Evolutionary conservation across 37 sponge, comb jelly and placozoan species (phyloP), one percentile per base, ranked within the genome.

Genomic region (Hormiphora californensis): DNA sequence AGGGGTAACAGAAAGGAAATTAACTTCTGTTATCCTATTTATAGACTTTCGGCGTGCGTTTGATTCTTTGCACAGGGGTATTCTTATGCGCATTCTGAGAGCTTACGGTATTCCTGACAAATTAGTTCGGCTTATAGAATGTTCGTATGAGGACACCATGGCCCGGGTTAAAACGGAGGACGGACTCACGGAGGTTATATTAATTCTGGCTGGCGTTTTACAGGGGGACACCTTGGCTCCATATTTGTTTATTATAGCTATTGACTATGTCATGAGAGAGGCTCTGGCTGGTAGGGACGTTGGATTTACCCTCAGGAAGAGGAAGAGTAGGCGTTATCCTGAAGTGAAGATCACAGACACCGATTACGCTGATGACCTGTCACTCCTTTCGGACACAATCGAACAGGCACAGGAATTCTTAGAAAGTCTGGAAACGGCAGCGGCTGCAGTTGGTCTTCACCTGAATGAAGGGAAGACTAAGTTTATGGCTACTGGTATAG

Each of bases 181-280:
- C 39, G 85, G 85, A 3, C 85, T 0, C 23, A 81, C 39, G 23
- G 85, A 81, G 25, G 39, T 43, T 0, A 40, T 81, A 27, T 28
- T 38, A 15, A 40, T 81, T 30, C 33, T 38, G 15, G 46, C 85
- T 21, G 87, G 62, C 39, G 87, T 86, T n/a, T 59, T 86, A 41
- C 87, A 86, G 31, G 86, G 86, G 28, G 86, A 86, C 62, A 55
- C 87, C 40, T 34, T 86, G 1, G 54, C 63, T 25, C 87, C 63
- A 5, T 11, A 34, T 4, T 25, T 86, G 0, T 86, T 86, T 55
- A 21, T 86, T 15, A 55, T 86, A 4, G 34, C 40, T 39, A 54
- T 86, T 61, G 54, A 55, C 7, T 55, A 33, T 0, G 34, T 86
- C 39, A 86, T 86, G 1, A 1, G 61, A 0, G 0, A 25, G 19